phyloP scores from a whole-genome alignment of 2,888 invertebrate species.

The Oconnorella tubifera region DNA sequence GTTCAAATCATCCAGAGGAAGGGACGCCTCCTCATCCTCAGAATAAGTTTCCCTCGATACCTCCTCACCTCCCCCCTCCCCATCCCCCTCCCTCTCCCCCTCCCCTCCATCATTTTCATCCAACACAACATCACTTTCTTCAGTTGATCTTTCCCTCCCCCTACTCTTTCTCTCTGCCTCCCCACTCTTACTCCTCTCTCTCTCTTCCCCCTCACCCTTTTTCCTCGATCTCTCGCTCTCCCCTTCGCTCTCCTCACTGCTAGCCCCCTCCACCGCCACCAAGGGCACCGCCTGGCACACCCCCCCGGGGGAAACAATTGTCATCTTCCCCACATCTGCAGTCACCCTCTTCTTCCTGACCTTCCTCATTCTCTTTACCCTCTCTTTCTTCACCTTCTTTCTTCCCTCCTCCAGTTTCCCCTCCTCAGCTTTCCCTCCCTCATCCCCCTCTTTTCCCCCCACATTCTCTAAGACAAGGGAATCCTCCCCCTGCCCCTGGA shows the following conservation, averaged over 20 bases:
- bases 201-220: too few relatives aligned
- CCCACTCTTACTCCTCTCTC: too few relatives aligned
- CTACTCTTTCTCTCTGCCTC: too few relatives aligned
- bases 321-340: slow-evolving; percentile 12
- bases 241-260: too few relatives aligned
- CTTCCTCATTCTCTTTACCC: slow-evolving; percentile 12
- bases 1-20: too few relatives aligned
- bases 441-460: slow-evolving; percentile 18
- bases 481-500: neutral
- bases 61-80: slow-evolving; percentile 1
- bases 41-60: neutral
- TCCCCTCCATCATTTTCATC: too few relatives aligned
- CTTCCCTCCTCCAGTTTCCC: slow-evolving; percentile 5
- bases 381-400: neutral
- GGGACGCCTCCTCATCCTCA: too few relatives aligned
- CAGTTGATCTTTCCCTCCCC: too few relatives aligned
- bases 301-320: neutral
- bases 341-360: slow-evolving; percentile 9
- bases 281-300: slow-evolving; percentile 12
- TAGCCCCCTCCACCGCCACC: slow-evolving; percentile 3
- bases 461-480: neutral
- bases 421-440: neutral
- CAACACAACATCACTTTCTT: too few relatives aligned
- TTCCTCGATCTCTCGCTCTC: too few relatives aligned
- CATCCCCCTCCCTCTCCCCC: too few relatives aligned